Evolutionary conservation across 2,113 vertebrate species (phyloP).

Genomic region (Periophthalmodon schlosseri): DNA sequence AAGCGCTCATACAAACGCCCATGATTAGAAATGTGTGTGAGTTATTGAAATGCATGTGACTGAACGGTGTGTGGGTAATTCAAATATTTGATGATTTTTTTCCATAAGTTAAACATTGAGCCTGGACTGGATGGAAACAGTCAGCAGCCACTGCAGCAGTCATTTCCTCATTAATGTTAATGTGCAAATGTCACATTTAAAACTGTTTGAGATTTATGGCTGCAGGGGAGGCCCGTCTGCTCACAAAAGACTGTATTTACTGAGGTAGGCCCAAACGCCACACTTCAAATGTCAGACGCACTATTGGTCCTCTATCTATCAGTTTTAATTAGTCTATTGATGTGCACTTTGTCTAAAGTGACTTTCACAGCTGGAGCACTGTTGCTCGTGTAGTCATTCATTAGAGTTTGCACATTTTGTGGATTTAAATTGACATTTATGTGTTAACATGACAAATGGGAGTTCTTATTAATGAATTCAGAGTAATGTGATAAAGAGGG

Average conservation of each 20-base stretch:
- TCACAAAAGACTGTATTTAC: constrained; percentile 55
- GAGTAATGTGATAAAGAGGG: constrained; percentile 25
- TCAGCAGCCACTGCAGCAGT: constrained; percentile 17
- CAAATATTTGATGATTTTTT: constrained; percentile 41
- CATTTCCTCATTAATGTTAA: constrained; percentile 44
- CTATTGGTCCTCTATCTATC: constrained; percentile 55
- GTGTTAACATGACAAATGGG: constrained; percentile 54
- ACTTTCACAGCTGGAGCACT: constrained; percentile 42
- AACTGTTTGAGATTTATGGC: constrained; percentile 59
- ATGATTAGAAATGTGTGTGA: constrained; percentile 40
- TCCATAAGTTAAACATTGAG: constrained; percentile 16
- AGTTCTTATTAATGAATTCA: constrained; percentile 49
- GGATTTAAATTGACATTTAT: constrained; percentile 54
- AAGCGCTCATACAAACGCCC: constrained; percentile 35
- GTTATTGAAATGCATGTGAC: constrained; percentile 26
- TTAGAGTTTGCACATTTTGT: constrained; percentile 47
- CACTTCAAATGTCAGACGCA: constrained; percentile 54
- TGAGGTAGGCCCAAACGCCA: constrained; percentile 44
- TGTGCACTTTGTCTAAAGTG: constrained; percentile 36
- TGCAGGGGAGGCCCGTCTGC: constrained; percentile 53
- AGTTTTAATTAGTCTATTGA: constrained; percentile 66
- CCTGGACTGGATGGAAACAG: constrained; percentile 23
- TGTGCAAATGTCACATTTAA: constrained; percentile 44
- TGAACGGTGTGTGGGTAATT: constrained; percentile 25
- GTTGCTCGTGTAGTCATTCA: constrained; percentile 35